Base-by-base conservation (phyloP, 2,113 vertebrate species). In the Nansenia antarctica region DNA sequence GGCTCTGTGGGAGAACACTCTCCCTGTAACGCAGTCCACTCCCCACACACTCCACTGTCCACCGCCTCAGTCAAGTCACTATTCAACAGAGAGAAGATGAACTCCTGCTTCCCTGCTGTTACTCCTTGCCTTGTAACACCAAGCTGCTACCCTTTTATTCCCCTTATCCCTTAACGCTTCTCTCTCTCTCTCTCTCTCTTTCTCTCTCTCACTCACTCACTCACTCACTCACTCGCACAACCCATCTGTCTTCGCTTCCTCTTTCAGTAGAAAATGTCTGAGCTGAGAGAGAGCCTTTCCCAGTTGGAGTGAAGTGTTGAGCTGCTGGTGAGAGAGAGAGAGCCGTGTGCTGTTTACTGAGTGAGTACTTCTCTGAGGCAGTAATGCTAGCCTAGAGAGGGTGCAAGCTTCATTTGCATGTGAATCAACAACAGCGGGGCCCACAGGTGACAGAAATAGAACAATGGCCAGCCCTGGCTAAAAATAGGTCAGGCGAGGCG, bases 391-490 rank as follows among this genome's bases (percentile, higher is more conserved):
- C 88, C 84, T n/a, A 87, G 87, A 91, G 86, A 90, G 53, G 87
- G 91, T 88, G 87, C 82, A 90, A 82, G 94, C 92, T 91, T 94
- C 90, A 97, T 98, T 98, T 98, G 94, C 96, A 96, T 98, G 94
- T 96, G 94, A 98, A 98, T 98, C 93, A 95, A 96, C 96, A 97
- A 95, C 94, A 95, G 94, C 92, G 87, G 87, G 94, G 94, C 94
- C 95, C 95, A 94, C 93, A 95, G 91, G 95, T 93, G 94, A 94
- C 98, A 97, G 92, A 97, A 98, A 98, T 97, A 98, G 97, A 99
- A 99, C 96, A 99, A 99, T 99, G 95, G 95, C 94, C 93, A 90
- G 94, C 95, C 92, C 91, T 85, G 94, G 95, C 96, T 97, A 98
- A 95, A 98, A 98, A 98, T 98, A 99, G 96, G 96, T 97, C 97